These are phyloP conservation scores for Onthophagus taurus DNA, from an alignment of 1,140 invertebrate genomes.

Conservation along the genomic window DNA sequence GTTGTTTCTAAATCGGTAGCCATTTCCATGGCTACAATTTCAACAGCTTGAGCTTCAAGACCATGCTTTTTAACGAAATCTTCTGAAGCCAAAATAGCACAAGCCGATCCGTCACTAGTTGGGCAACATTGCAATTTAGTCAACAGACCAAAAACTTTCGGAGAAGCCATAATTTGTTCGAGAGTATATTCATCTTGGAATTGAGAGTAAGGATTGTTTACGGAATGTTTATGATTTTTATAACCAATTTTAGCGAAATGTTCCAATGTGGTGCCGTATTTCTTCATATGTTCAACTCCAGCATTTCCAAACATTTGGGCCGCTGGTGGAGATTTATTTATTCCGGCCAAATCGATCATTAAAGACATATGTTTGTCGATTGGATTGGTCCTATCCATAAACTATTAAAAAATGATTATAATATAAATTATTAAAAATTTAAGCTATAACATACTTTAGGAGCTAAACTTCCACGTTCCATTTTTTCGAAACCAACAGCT, in stretches of 20 bases:
- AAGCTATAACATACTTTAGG: conserved; percentile 48
- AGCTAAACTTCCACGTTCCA: conserved; percentile 86
- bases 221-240: conserved; percentile 95
- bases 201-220: conserved; percentile 92
- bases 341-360: conserved; percentile 72
- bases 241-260: conserved; percentile 96
- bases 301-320: conserved; percentile 96
- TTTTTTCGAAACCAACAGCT: conserved; percentile 96
- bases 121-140: conserved; percentile 96
- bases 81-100: conserved; percentile 83
- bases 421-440: no score
- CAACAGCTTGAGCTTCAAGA: conserved; percentile 77
- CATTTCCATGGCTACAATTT: conserved; percentile 96
- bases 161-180: conserved; percentile 80
- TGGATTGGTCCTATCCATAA: conserved; percentile 82
- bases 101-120: conserved; percentile 91
- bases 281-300: conserved; percentile 92
- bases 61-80: conserved; percentile 77
- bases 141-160: conserved; percentile 75
- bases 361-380: conserved; percentile 85
- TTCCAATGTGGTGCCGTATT: conserved; percentile 85
- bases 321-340: conserved; percentile 71
- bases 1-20: conserved; percentile 79
- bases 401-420: no score
- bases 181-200: conserved; percentile 83